Evolutionary conservation across 2,113 vertebrate species (phyloP).

Genomic region (Nibea coibor): DNA sequence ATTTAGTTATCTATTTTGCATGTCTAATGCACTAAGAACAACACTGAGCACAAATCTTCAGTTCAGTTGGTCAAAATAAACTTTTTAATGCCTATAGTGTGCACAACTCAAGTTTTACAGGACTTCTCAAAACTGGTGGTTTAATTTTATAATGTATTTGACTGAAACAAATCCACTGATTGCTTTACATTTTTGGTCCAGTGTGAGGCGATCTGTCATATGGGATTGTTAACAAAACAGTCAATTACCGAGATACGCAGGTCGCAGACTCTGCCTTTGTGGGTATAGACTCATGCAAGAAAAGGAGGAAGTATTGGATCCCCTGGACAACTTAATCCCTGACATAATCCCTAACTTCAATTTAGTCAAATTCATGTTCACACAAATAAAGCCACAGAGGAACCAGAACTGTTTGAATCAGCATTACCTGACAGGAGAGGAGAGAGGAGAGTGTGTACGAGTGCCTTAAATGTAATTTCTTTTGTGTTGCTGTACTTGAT

Average conservation of each 20-base stretch:
- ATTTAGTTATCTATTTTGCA: not conserved
- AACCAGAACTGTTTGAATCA: constrained; percentile 65
- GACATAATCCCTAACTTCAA: constrained; percentile 84
- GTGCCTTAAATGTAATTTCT: constrained; percentile 47
- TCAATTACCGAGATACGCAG: constrained; percentile 76
- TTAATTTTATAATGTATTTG: constrained; percentile 37
- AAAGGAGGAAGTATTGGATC: constrained; percentile 70
- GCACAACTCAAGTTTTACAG: not conserved
- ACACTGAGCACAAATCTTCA: not conserved
- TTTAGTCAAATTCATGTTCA: constrained; percentile 81
- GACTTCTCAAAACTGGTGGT: not conserved
- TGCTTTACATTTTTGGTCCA: constrained; percentile 53
- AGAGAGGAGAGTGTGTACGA: constrained; percentile 28
- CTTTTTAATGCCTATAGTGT: not conserved
- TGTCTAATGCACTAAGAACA: not conserved
- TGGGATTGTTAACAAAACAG: constrained; percentile 67
- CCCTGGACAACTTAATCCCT: constrained; percentile 84
- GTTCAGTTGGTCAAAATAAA: not conserved
- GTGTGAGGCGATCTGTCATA: constrained; percentile 40
- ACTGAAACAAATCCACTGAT: constrained; percentile 54
- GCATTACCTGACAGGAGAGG: constrained; percentile 37
- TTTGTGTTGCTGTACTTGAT: constrained; percentile 49
- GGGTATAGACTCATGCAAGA: constrained; percentile 55
- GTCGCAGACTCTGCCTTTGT: constrained; percentile 69
- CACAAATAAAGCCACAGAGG: constrained; percentile 72